Evolutionary conservation across 2,888 invertebrate genomes (phyloP), one percentile per base, ranked within the genome.

Genomic region (Arenicola marina): DNA sequence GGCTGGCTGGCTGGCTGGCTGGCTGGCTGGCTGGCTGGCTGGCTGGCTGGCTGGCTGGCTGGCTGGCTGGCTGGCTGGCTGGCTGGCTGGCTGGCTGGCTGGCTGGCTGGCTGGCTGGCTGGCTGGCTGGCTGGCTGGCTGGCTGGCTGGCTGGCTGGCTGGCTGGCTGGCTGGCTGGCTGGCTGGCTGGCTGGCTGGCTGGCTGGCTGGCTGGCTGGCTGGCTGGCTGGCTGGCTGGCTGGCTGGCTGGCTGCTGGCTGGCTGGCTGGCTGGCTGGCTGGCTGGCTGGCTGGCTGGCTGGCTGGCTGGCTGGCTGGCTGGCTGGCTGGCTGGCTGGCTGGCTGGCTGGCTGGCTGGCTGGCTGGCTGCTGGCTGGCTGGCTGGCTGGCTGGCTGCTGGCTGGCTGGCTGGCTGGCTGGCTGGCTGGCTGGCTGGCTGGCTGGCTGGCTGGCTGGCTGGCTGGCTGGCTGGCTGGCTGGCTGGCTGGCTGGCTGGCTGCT

Each of bases 1-100:
- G 43, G 43, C 43, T 38, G 43, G 43, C 43, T 38, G 43, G 43
- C 43, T 38, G 43, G 43, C 43, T 38, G 43, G 43, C 43, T 38
- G 43, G 43, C 43, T 38, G 43, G 43, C 43, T 38, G 43, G 43
- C 43, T 38, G 43, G 43, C 43, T 38, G 43, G 43, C 43, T 38
- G 43, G 43, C 43, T 38, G 43, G 43, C 43, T 38, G 43, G 43
- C 43, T 38, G 43, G 43, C 43, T 38, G 43, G 43, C 43, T 38
- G 43, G 43, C 43, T 38, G 43, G 43, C 43, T 38, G 43, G 43
- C 43, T 38, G 43, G 43, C 43, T 38, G 43, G 43, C 43, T 38
- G 43, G 43, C 43, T 38, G 43, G 43, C 43, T 38, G 43, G 43
- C 43, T 38, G 43, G 43, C 43, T 38, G 43, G 43, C 43, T 38